Evolutionary conservation across 2,888 invertebrate genomes (phyloP).

Genomic region (Dryobota labecula): DNA sequence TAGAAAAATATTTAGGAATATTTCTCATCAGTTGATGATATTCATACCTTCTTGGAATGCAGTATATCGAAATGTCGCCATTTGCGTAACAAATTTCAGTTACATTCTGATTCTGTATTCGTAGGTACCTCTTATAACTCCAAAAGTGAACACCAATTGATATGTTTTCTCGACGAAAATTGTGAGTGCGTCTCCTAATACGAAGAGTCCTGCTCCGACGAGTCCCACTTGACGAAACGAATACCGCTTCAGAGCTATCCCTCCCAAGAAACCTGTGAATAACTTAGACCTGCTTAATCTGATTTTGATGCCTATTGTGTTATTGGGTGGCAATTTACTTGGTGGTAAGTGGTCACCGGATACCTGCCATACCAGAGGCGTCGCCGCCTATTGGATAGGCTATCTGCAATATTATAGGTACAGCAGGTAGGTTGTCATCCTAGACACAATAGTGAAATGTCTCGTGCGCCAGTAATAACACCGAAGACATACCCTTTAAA

Average conservation of each 20-base stretch:
- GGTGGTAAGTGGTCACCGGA: not conserved
- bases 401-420: not conserved
- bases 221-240: slow-evolving; percentile 92
- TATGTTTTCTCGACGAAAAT: slow-evolving; percentile 92
- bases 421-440: not conserved
- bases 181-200: slow-evolving; percentile 91
- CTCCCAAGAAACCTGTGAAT: slow-evolving; percentile 92
- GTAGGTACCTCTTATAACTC: slow-evolving; percentile 92
- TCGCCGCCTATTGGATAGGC: not conserved
- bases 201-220: slow-evolving; percentile 91
- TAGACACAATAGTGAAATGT: not conserved
- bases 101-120: not conserved
- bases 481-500: not conserved
- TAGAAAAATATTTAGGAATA: not conserved
- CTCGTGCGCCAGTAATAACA: not conserved
- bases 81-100: too few relatives aligned
- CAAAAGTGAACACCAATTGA: slow-evolving; percentile 92
- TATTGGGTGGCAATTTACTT: not conserved
- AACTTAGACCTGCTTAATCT: not conserved
- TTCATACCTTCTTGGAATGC: too few relatives aligned
- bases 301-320: not conserved
- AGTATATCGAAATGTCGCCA: too few relatives aligned
- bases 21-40: too few relatives aligned
- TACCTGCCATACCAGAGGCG: not conserved
- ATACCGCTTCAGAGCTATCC: slow-evolving; percentile 92